Evolutionary conservation across 2,113 vertebrate genomes (phyloP).

Genomic region (Pogonocichla stellata): DNA sequence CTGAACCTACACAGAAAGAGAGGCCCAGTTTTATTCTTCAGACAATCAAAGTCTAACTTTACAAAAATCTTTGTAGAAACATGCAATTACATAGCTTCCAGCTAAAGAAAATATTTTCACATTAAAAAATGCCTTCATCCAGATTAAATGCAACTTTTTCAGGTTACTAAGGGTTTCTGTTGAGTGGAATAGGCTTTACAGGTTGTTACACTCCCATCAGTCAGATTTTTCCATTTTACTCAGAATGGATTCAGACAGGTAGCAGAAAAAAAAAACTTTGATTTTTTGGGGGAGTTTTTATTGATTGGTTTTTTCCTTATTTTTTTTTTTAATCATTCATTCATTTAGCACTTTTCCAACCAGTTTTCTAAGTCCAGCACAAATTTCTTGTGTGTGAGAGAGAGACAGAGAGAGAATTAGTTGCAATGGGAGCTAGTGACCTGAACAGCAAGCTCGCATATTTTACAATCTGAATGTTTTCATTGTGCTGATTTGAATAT

Average conservation of each 20-base stretch:
- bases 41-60: not conserved
- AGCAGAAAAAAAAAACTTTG: not conserved
- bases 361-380: not conserved
- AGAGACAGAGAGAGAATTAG: not conserved
- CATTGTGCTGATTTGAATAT: not conserved
- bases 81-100: not conserved
- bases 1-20: not conserved
- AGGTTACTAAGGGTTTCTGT: not conserved
- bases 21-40: not conserved
- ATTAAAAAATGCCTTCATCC: not conserved
- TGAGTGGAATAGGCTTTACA: not conserved
- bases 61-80: not conserved
- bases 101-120: not conserved
- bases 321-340: not conserved
- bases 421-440: not conserved
- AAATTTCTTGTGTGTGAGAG: not conserved
- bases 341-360: not conserved
- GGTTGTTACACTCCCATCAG: not conserved
- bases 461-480: not conserved
- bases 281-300: rapidly evolving
- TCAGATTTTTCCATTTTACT: not conserved
- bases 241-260: not conserved
- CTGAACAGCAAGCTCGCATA: not conserved
- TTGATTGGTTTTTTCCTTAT: not conserved
- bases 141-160: not conserved